Percentiles rank a stretch among this genome's conserved stretches.
Conservation (phyloP, 2,888 invertebrate species). For the Argyresthia albistria region DNA sequence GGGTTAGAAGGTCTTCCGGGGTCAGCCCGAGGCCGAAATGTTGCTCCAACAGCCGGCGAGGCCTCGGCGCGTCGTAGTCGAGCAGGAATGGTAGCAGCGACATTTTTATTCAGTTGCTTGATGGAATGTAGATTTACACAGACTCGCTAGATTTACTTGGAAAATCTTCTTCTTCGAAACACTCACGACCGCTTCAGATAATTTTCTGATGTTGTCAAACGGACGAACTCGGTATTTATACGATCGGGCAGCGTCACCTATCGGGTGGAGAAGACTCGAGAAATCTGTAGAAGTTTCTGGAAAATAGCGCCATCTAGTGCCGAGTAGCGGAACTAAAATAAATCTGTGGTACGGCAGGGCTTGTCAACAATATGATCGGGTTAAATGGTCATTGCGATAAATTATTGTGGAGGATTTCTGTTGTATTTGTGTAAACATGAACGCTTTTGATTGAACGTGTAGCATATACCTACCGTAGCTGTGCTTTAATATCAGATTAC, state of each 20-base stretch:
- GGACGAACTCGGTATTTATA: slow-evolving; percentile 19
- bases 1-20: slow-evolving; percentile 45
- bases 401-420: no score
- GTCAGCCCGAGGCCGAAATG: slow-evolving; percentile 53
- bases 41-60: slow-evolving; percentile 48
- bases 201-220: not conserved
- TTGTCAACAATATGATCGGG: no score
- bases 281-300: not conserved
- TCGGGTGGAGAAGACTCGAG: not conserved
- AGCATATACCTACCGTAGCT: no score
- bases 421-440: no score
- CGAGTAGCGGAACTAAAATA: slow-evolving; percentile 11
- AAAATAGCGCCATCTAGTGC: slow-evolving; percentile 18
- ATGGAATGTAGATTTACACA: no score
- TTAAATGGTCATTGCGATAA: no score
- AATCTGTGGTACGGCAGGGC: no score
- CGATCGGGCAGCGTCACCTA: slow-evolving; percentile 14
- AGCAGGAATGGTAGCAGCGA: slow-evolving; percentile 30
- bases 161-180: no score
- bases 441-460: no score
- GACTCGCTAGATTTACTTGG: no score
- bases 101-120: slow-evolving; percentile 15
- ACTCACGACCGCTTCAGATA: not conserved
- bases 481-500: no score
- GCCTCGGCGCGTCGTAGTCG: slow-evolving; percentile 23